These are phyloP conservation scores for Laterallus jamaicensis DNA, from an alignment of 2,113 vertebrate species.

Conservation along the genomic window DNA sequence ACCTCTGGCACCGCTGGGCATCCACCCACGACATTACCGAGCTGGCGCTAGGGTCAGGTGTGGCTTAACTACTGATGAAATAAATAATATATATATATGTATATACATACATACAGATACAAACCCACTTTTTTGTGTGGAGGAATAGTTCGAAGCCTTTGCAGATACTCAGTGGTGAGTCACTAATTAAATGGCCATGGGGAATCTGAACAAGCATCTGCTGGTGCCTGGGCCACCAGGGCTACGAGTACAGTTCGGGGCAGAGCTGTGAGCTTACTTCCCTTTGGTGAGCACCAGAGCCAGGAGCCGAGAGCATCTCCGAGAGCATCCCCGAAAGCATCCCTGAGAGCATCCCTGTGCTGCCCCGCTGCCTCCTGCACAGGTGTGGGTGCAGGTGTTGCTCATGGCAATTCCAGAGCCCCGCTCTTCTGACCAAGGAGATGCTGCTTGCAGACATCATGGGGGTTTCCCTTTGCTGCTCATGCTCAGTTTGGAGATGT, in stretches of 20 bases:
- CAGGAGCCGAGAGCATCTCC: background rate
- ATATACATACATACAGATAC: background rate
- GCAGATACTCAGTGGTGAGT: background rate
- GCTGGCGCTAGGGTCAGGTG: accelerated
- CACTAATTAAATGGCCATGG: too few species aligned
- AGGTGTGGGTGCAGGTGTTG: background rate
- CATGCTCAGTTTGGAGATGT: accelerated
- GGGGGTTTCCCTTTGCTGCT: background rate
- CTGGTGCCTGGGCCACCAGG: background rate
- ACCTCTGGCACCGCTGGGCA: accelerated
- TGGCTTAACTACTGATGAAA: background rate
- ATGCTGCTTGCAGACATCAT: background rate
- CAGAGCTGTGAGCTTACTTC: background rate
- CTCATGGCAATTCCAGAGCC: too few species aligned
- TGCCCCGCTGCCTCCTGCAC: background rate
- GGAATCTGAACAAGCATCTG: background rate
- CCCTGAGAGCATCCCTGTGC: background rate
- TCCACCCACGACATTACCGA: accelerated
- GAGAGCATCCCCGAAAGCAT: background rate
- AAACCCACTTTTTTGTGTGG: background rate
- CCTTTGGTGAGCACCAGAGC: background rate
- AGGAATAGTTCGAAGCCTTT: background rate
- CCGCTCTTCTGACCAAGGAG: background rate
- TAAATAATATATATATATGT: accelerated
- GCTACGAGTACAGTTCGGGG: background rate